Percentiles rank a stretch among this genome's conserved stretches.
phyloP scores from a whole-genome alignment of 2,113 vertebrate genomes.

The Eulemur rufifrons region DNA sequence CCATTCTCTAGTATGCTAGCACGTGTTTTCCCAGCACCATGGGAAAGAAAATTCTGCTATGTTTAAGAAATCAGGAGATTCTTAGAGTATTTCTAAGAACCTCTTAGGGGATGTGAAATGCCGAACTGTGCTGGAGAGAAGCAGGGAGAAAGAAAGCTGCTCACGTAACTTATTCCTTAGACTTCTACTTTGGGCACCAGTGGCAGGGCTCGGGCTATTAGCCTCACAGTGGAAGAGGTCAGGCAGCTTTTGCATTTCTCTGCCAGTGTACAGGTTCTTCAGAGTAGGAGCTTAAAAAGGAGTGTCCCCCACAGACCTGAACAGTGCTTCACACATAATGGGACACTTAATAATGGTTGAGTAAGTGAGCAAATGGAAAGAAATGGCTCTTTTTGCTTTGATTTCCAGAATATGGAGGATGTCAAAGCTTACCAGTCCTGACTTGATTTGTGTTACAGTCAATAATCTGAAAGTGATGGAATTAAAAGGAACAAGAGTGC shows the following conservation, averaged over 20 bases:
- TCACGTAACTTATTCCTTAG: neutral
- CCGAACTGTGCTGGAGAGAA: neutral
- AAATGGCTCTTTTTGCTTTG: neutral
- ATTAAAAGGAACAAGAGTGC: neutral
- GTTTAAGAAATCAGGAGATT: neutral
- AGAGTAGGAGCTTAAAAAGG: neutral
- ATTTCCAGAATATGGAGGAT: conserved; percentile 2
- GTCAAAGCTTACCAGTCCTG: neutral
- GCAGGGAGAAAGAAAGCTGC: neutral
- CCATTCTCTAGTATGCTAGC: neutral
- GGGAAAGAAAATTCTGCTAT: neutral
- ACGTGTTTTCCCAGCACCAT: neutral
- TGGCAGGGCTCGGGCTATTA: neutral
- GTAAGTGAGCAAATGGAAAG: neutral
- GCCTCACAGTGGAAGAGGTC: neutral
- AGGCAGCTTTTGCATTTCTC: neutral
- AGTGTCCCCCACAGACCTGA: neutral
- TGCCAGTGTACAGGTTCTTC: neutral
- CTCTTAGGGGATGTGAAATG: neutral
- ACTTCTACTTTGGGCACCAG: neutral
- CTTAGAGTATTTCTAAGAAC: neutral
- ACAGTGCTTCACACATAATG: neutral
- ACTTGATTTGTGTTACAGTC: neutral
- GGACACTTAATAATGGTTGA: neutral
- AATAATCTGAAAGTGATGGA: neutral